These are phyloP conservation scores for Plutomurus gul DNA, from an alignment of 1,140 invertebrate species.

Conservation along the genomic window DNA sequence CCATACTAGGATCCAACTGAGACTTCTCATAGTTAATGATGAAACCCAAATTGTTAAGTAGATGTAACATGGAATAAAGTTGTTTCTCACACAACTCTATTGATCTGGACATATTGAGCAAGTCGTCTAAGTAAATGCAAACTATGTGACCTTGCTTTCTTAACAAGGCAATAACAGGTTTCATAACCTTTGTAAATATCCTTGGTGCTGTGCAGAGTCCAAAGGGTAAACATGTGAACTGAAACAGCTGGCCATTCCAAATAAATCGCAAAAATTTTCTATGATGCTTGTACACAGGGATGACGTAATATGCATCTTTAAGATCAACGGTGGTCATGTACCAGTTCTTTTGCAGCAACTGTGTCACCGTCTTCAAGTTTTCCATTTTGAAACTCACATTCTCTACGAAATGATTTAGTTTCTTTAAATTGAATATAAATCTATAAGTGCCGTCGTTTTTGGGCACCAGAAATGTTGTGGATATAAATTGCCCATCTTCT, in stretches of 20 bases:
- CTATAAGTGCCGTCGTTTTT: slow-evolving; percentile 1
- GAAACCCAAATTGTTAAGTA: too few relatives aligned
- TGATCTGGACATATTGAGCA: too few relatives aligned
- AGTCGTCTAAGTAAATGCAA: slow-evolving; percentile 36
- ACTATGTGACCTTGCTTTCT: background rate
- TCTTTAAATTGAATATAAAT: slow-evolving; percentile 44
- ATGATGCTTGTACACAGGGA: slow-evolving; percentile 29
- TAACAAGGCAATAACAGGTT: slow-evolving; percentile 8
- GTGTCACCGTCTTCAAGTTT: background rate
- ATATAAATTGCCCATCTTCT: slow-evolving; percentile 11
- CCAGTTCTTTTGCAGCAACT: background rate
- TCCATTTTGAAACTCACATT: slow-evolving; percentile 45
- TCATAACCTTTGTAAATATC: slow-evolving; percentile 40
- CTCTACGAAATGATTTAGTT: slow-evolving; percentile 33
- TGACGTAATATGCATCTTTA: slow-evolving; percentile 40
- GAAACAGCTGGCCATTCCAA: slow-evolving; percentile 23
- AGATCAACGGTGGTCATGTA: slow-evolving; percentile 40
- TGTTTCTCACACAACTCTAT: too few relatives aligned
- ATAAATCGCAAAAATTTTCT: slow-evolving; percentile 40
- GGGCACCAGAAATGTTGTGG: slow-evolving; percentile 28
- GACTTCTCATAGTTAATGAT: too few relatives aligned
- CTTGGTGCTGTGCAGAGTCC: slow-evolving; percentile 36
- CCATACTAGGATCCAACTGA: too few relatives aligned
- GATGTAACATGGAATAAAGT: too few relatives aligned
- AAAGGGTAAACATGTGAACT: slow-evolving; percentile 42